Base-by-base conservation (phyloP, 2,888 invertebrate species). In the Notodonta ziczac region DNA sequence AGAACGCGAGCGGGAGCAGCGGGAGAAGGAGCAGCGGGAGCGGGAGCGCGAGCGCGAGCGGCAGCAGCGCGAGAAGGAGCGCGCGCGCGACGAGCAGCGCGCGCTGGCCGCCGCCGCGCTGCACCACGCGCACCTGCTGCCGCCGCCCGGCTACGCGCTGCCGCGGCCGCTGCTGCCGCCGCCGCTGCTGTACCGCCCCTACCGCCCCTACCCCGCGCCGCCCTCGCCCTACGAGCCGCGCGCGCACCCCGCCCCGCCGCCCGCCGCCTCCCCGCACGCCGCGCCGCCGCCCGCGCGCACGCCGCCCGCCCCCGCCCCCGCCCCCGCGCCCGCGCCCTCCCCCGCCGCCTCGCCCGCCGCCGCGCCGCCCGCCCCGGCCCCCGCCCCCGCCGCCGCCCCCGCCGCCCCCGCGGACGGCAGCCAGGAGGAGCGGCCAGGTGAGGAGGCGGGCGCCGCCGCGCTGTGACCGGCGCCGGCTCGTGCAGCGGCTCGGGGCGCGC, bases 1-100 rank as follows among this genome's bases (percentile, higher is more conserved):
- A 12, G 88, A 87, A 48, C 79, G 87, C 12, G 87, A 87, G 66
- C 86, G 92, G 46, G 82, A 80, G 58, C 88, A 85, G 54, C 77
- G 88, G 6, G 91, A 89, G 69, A 87, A 88, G 60, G 89, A 89
- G 67, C 75, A 89, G 16, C 88, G 94, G 42, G 93, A 89, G 16
- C 88, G 94, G 42, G 93, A 94, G 72, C 84, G 94, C 2, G 87
- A 88, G 60, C 60, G 74, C 5, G 66, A 67, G 56, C 7, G 77
- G 72, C 44, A 24, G 54, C 63, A 78, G 48, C 77, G 86, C 9
- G 88, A 87, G 69, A 90, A 88, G 65, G 82, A 86, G 69, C 80
- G 83, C 42, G 85, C 85, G 58, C 75, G 80, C 4, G 81, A 84
- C 61, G 81, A 84, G 48, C 72, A 80, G 65, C 70, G 76, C 44